Base-by-base conservation (phyloP, 2,113 vertebrate genomes). In the Martes martes region DNA sequence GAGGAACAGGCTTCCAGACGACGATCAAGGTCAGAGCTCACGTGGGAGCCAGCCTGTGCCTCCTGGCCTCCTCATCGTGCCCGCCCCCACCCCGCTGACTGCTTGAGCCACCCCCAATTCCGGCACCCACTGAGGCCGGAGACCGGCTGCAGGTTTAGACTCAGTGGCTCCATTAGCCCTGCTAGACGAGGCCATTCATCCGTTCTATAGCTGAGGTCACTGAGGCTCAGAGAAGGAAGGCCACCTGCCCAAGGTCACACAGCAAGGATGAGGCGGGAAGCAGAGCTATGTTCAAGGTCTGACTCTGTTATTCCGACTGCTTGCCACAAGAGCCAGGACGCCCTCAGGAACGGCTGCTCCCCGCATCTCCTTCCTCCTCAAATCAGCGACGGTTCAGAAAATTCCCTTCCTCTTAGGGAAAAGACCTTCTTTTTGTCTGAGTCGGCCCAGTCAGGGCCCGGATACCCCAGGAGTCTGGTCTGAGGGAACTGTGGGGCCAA, bases 1-100 rank as follows among this genome's bases (percentile, higher is more conserved):
- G 24, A 18, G 47, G 79, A 87, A 98, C 97, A 88, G 65, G 86
- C 97, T 93, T 74, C 0, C 0, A 8, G 61, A 74, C 61, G 47
- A 90, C 80, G 83, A 90, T 87, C 92, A 89, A 96, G 97, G 97
- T 96, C 84, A 55, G 80, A 61, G 89, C 57, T 63, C 55, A 42
- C 0, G 0, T 4, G 18, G 65, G 84, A 71, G 50, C 61, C 0
- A 1, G 57, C 33, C 55, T 5, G 19, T 0, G 0, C 1, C 11
- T 19, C 81, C 45, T 21, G 45, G 78, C 65, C 79, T 55, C 86
- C 42, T 28, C n/a, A 2, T 31, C 14, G 26, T 0, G 13, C 65
- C 39, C 11, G 4, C 8, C 33, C 33, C 9, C 6, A 11, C 18
- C 57, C 15, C 3, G 33, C 93, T 11, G 26, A 42, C 33, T 36